Evolutionary conservation across 1,140 invertebrate species (phyloP).

Genomic region (Neodiprion lecontei): DNA sequence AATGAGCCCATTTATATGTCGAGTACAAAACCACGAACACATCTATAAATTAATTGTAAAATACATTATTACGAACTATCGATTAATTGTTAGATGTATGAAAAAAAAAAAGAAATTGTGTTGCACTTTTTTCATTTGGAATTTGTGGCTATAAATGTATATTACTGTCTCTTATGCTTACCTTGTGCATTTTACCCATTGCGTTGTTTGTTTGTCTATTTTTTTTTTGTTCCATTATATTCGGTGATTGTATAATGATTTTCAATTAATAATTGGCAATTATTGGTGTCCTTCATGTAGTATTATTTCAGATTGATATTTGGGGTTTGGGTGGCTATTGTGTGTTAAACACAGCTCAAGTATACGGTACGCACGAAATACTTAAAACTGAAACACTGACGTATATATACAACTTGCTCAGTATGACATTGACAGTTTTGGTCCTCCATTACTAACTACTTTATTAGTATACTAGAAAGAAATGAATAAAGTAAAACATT

Average conservation of each 20-base stretch:
- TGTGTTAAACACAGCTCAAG: no score
- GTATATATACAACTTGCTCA: slow-evolving; percentile 64
- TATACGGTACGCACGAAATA: neutral
- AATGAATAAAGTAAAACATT: neutral
- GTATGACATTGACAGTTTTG: slow-evolving; percentile 63
- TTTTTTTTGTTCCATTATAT: no score
- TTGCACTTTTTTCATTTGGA: neutral
- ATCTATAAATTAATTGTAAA: no score
- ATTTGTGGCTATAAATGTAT: slow-evolving; percentile 1
- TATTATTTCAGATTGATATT: neutral
- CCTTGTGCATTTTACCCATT: neutral
- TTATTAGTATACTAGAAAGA: neutral
- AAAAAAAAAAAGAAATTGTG: neutral
- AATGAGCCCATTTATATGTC: no score
- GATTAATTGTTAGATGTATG: neutral
- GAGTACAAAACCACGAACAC: no score
- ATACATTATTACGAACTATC: no score
- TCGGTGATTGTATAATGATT: no score
- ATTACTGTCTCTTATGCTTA: neutral
- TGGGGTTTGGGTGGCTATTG: slow-evolving; percentile 1
- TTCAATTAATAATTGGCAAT: neutral
- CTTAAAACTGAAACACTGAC: slow-evolving; percentile 54
- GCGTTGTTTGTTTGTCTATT: no score
- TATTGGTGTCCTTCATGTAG: neutral
- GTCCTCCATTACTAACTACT: slow-evolving; percentile 38